phyloP scores from a whole-genome alignment of 2,113 vertebrate genomes.

The Anarrhichthys ocellatus region DNA sequence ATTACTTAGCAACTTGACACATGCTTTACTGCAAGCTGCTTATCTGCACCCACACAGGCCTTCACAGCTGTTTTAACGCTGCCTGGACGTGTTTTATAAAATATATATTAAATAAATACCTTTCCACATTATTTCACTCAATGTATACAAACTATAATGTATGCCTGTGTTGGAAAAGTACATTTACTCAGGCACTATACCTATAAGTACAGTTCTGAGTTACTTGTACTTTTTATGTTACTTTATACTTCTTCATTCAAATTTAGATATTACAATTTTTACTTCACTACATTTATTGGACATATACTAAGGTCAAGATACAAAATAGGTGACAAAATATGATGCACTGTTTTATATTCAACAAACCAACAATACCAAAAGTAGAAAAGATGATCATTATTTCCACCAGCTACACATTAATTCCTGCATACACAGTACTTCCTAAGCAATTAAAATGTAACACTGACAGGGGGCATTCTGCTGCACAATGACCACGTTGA shows the following conservation, averaged over 20 bases:
- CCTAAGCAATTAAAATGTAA: background rate
- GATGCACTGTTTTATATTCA: background rate
- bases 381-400: background rate
- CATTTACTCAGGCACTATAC: background rate
- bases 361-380: background rate
- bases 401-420: background rate
- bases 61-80: conserved; percentile 4
- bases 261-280: background rate
- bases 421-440: background rate
- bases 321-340: background rate
- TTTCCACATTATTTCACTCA: background rate
- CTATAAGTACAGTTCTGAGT: background rate
- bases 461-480: background rate
- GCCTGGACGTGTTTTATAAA: background rate
- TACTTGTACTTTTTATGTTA: background rate
- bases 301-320: background rate
- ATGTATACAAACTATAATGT: background rate
- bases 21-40: conserved; percentile 31
- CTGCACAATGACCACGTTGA: background rate
- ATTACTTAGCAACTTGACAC: conserved; percentile 57
- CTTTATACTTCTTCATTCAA: background rate
- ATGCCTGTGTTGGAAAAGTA: background rate
- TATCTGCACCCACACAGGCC: conserved; percentile 16
- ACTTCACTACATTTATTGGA: background rate
- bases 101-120: background rate